Evolutionary conservation across 1,140 invertebrate species (phyloP).

Genomic region (Drosophila yakuba): DNA sequence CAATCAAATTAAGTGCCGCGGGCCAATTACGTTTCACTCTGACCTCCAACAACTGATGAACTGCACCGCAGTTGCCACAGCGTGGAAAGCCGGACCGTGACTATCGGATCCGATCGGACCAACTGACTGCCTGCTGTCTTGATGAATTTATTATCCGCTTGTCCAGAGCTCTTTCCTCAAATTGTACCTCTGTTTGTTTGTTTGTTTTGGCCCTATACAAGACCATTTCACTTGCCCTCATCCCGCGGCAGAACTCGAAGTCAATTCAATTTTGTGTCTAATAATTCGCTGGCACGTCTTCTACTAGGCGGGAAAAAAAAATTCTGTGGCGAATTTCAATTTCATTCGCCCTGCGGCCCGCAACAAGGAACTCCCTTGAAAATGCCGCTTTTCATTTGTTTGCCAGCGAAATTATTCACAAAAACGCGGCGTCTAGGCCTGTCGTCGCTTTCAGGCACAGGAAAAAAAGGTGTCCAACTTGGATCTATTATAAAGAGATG

Average conservation of each 20-base stretch:
- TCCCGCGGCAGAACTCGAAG: constrained; percentile 8
- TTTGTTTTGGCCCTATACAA: constrained; percentile 51
- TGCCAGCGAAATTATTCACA: constrained; percentile 33
- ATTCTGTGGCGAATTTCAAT: constrained; percentile 62
- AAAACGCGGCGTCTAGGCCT: constrained; percentile 14
- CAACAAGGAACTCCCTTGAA: constrained; percentile 34
- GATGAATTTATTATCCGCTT: constrained; percentile 76
- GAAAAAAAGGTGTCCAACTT: not conserved
- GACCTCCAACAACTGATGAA: constrained; percentile 68
- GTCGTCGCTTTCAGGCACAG: constrained; percentile 19
- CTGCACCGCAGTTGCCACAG: constrained; percentile 30
- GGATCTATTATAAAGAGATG: too few relatives aligned
- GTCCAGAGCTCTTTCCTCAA: constrained; percentile 41
- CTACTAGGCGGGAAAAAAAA: constrained; percentile 4
- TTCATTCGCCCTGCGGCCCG: constrained; percentile 38
- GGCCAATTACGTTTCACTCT: constrained; percentile 81
- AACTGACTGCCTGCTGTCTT: constrained; percentile 42
- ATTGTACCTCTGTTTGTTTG: constrained; percentile 68
- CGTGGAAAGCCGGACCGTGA: constrained; percentile 73
- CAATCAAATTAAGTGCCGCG: constrained; percentile 75
- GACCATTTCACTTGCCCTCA: constrained; percentile 32
- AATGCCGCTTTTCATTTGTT: constrained; percentile 40
- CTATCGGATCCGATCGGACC: constrained; percentile 42
- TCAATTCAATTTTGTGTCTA: constrained; percentile 72
- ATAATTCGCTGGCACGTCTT: constrained; percentile 54